These are phyloP conservation scores for Bombyx huttoni DNA, from an alignment of 2,888 invertebrate species.

Conservation along the genomic window DNA sequence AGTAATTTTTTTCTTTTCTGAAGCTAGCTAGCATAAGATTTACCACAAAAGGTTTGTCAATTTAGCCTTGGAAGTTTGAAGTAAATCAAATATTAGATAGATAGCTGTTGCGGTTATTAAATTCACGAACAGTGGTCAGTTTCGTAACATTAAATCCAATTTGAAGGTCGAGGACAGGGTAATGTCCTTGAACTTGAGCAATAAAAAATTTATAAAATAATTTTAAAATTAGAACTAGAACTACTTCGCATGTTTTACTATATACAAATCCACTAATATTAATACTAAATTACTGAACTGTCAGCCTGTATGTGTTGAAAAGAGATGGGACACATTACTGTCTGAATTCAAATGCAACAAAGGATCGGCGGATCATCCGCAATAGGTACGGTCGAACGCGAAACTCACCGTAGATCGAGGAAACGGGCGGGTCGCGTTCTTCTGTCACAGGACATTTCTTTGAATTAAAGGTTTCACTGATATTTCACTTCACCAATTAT, in stretches of 20 bases:
- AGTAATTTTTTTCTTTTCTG: neutral
- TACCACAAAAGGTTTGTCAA: neutral
- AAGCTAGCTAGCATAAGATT: neutral
- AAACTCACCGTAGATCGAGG: conserved; percentile 71
- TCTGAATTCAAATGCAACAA: conserved; percentile 62
- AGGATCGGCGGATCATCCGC: conserved; percentile 44
- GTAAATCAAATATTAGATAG: neutral
- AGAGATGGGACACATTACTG: conserved; percentile 57
- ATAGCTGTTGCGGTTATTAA: neutral
- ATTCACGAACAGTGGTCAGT: conserved; percentile 25
- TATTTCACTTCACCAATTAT: conserved; percentile 56
- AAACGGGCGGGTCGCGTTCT: conserved; percentile 65
- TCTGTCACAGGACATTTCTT: conserved; percentile 70
- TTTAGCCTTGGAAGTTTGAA: neutral
- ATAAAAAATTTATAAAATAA: too few species aligned
- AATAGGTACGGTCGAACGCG: conserved; percentile 36
- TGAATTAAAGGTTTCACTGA: conserved; percentile 41
- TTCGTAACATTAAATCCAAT: conserved; percentile 35
- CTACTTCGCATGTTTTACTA: too few species aligned
- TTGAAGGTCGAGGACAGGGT: conserved; percentile 45
- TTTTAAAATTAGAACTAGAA: too few species aligned
- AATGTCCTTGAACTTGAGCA: conserved; percentile 22
- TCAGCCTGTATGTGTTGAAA: conserved; percentile 41
- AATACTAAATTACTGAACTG: neutral
- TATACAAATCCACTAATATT: too few species aligned